phyloP scores from a whole-genome alignment of 2,888 invertebrate genomes.

The Lochmaea crataegi region DNA sequence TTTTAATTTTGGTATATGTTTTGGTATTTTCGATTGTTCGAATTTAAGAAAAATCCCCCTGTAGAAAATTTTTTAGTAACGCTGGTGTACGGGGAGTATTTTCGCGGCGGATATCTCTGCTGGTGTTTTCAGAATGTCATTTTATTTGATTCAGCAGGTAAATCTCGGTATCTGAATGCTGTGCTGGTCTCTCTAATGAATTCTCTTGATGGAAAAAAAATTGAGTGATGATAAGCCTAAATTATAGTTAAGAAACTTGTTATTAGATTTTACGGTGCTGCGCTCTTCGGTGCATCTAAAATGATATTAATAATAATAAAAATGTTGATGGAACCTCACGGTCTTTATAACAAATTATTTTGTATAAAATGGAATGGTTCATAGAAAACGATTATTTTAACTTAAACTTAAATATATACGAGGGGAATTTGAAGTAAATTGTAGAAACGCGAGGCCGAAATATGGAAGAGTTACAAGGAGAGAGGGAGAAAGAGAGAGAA shows the following conservation, averaged over 20 bases:
- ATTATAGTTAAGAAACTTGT: constrained; percentile 29
- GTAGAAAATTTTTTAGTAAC: not conserved
- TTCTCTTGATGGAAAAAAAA: constrained; percentile 29
- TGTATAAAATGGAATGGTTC: too few species aligned
- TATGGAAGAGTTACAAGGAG: too few species aligned
- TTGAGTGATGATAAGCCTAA: constrained; percentile 31
- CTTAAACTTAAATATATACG: too few species aligned
- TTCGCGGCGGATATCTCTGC: constrained; percentile 3
- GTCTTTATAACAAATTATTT: too few species aligned
- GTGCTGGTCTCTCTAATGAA: constrained; percentile 13
- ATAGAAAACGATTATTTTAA: too few species aligned
- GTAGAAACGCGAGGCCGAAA: too few species aligned
- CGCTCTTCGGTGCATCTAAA: constrained; percentile 12
- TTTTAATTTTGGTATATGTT: too few species aligned
- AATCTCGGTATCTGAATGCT: constrained; percentile 17
- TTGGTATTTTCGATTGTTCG: too few species aligned
- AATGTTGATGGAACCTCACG: not conserved
- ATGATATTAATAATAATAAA: constrained; percentile 21
- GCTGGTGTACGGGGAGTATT: not conserved
- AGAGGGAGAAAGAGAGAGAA: too few species aligned
- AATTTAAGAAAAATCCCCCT: too few species aligned
- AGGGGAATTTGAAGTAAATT: too few species aligned
- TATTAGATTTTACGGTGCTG: constrained; percentile 22
- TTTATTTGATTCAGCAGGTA: constrained; percentile 19
- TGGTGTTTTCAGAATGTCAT: constrained; percentile 24